phyloP scores from a whole-genome alignment of 2,888 invertebrate species.

The Drosophila atripex region DNA sequence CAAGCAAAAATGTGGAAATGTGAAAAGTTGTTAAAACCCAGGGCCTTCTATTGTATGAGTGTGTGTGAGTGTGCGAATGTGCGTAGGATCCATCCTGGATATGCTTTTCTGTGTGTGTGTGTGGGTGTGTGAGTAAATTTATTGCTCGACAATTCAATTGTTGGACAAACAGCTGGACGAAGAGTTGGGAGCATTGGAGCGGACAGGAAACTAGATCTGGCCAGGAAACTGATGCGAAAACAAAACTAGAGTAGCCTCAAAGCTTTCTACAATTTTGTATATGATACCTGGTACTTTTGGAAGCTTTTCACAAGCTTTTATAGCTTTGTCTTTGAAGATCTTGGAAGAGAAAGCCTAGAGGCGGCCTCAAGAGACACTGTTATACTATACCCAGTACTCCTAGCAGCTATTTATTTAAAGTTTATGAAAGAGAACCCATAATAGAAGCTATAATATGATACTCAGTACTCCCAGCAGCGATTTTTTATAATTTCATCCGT shows the following conservation, averaged over 20 bases:
- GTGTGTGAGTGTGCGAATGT: background rate
- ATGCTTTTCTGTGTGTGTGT: slow-evolving; percentile 31
- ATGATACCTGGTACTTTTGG: too few relatives aligned
- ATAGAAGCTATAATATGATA: background rate
- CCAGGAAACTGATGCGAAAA: too few relatives aligned
- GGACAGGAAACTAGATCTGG: background rate
- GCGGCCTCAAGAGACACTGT: too few relatives aligned
- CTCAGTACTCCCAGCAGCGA: background rate
- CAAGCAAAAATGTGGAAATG: slow-evolving; percentile 76
- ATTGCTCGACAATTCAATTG: slow-evolving; percentile 78
- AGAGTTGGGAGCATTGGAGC: slow-evolving; percentile 31
- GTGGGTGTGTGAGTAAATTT: slow-evolving; percentile 66
- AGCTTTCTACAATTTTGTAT: too few relatives aligned
- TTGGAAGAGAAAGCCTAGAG: too few relatives aligned
- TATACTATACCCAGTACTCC: too few relatives aligned
- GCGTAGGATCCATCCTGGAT: slow-evolving; percentile 9
- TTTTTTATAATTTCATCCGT: background rate
- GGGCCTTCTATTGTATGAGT: slow-evolving; percentile 28
- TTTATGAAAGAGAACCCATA: too few relatives aligned
- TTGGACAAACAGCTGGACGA: slow-evolving; percentile 77
- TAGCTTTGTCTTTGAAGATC: too few relatives aligned
- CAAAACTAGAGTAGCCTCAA: too few relatives aligned
- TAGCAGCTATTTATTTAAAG: too few relatives aligned
- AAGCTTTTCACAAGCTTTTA: too few relatives aligned
- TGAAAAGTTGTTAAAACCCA: slow-evolving; percentile 75